These are phyloP conservation scores for Bubo bubo DNA, from an alignment of 2,113 vertebrate genomes.

Conservation along the genomic window DNA sequence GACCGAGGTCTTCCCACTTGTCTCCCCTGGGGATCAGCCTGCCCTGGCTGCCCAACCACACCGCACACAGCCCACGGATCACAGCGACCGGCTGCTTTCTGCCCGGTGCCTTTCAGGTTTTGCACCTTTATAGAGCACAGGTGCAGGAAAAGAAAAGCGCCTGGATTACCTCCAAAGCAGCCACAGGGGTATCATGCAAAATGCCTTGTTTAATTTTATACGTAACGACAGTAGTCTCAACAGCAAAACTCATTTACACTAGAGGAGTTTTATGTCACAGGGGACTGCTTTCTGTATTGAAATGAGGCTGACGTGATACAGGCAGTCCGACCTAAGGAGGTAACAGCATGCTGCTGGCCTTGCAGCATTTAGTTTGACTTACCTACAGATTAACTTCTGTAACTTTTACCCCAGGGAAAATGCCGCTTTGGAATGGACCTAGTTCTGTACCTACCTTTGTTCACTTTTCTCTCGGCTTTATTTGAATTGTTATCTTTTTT, in stretches of 20 bases:
- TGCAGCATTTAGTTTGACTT: neutral
- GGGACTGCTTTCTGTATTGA: neutral
- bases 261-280: neutral
- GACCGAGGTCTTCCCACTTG: fast-evolving
- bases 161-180: neutral
- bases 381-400: neutral
- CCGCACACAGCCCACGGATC: fast-evolving
- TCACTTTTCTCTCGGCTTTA: neutral
- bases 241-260: neutral
- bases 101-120: neutral
- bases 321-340: neutral
- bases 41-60: fast-evolving
- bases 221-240: fast-evolving
- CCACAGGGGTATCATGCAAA: neutral
- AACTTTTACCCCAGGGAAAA: neutral
- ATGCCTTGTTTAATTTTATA: neutral
- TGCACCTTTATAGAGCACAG: neutral
- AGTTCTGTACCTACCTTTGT: neutral
- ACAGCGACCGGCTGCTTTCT: neutral
- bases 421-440: neutral
- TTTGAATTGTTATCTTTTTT: neutral
- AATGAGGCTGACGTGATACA: fast-evolving
- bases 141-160: neutral
- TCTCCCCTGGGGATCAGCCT: neutral
- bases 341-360: neutral